These are phyloP conservation scores for Dryobota labecula DNA, from an alignment of 2,888 invertebrate species.

Conservation along the genomic window DNA sequence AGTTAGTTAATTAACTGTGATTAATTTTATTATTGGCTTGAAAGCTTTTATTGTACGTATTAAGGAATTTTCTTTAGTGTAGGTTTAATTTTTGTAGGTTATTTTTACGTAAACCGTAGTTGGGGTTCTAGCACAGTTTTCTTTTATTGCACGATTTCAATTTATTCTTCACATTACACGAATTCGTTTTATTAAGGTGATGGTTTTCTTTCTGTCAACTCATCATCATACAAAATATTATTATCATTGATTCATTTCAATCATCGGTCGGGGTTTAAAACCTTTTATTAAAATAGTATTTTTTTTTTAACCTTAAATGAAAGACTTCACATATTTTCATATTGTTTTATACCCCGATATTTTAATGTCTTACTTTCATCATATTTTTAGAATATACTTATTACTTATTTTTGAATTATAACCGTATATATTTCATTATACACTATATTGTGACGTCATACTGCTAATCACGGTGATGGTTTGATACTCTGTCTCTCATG, in stretches of 20 bases:
- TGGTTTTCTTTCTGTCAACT: slow-evolving; percentile 72
- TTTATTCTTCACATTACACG: slow-evolving; percentile 75
- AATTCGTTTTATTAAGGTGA: slow-evolving; percentile 77
- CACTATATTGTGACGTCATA: slow-evolving; percentile 67
- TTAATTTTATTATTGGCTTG: slow-evolving; percentile 66
- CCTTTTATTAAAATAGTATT: slow-evolving; percentile 10
- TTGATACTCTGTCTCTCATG: slow-evolving; percentile 84
- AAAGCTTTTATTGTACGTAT: slow-evolving; percentile 61
- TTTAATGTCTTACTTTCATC: slow-evolving; percentile 49
- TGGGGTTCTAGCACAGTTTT: slow-evolving; percentile 81
- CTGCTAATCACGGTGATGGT: slow-evolving; percentile 88
- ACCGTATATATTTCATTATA: slow-evolving; percentile 57
- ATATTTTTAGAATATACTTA: slow-evolving; percentile 48
- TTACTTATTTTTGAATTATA: slow-evolving; percentile 53
- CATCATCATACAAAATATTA: slow-evolving; percentile 54
- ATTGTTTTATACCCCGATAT: slow-evolving; percentile 58
- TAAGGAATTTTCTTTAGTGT: slow-evolving; percentile 56
- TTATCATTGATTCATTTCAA: slow-evolving; percentile 55
- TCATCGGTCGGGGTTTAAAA: slow-evolving; percentile 58
- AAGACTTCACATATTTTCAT: slow-evolving; percentile 12
- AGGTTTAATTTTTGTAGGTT: slow-evolving; percentile 71
- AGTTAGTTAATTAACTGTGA: slow-evolving; percentile 64
- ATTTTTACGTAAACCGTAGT: slow-evolving; percentile 72
- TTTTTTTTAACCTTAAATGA: background rate
- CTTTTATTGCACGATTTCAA: slow-evolving; percentile 82